Percentiles rank a stretch among this genome's conserved stretches.
Conservation (phyloP, 2,888 invertebrate species). For the Belgica antarctica region DNA sequence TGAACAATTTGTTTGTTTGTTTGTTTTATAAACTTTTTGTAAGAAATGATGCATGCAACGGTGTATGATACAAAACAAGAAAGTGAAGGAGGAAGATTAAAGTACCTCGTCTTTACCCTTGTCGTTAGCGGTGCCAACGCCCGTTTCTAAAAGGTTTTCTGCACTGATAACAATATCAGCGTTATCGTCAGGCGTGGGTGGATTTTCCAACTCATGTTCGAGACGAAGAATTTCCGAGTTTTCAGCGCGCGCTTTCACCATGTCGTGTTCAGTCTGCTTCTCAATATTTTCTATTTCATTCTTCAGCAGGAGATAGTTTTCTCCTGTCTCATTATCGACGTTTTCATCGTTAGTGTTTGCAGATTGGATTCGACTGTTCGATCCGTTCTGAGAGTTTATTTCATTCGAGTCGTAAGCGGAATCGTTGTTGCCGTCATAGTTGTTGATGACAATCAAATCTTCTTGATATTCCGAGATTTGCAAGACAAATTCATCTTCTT, state of each 20-base stretch:
- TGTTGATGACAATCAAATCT: slow-evolving; percentile 26
- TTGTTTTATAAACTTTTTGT: not conserved
- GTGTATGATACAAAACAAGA: not conserved
- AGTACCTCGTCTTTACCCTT: slow-evolving; percentile 61
- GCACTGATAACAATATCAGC: slow-evolving; percentile 46
- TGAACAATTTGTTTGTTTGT: no score
- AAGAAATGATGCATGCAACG: not conserved
- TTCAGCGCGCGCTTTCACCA: no score
- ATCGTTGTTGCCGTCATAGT: slow-evolving; percentile 46
- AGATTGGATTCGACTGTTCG: slow-evolving; percentile 46
- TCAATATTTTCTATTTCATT: slow-evolving; percentile 44
- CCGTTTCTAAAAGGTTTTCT: slow-evolving; percentile 46
- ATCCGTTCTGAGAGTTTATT: slow-evolving; percentile 46
- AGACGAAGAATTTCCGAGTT: no score
- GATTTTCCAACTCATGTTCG: no score
- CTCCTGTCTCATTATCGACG: slow-evolving; percentile 45
- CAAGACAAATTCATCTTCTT: slow-evolving; percentile 33
- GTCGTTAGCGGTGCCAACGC: slow-evolving; percentile 52
- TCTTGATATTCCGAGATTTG: slow-evolving; percentile 45
- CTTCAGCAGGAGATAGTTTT: slow-evolving; percentile 42
- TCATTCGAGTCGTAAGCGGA: slow-evolving; percentile 49
- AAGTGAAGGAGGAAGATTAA: slow-evolving; percentile 9
- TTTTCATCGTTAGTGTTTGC: slow-evolving; percentile 45
- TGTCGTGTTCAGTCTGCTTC: no score
- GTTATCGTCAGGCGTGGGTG: slow-evolving; percentile 44